These are phyloP conservation scores for Pinna nobilis DNA, from an alignment of 1,140 invertebrate species.

Conservation along the genomic window DNA sequence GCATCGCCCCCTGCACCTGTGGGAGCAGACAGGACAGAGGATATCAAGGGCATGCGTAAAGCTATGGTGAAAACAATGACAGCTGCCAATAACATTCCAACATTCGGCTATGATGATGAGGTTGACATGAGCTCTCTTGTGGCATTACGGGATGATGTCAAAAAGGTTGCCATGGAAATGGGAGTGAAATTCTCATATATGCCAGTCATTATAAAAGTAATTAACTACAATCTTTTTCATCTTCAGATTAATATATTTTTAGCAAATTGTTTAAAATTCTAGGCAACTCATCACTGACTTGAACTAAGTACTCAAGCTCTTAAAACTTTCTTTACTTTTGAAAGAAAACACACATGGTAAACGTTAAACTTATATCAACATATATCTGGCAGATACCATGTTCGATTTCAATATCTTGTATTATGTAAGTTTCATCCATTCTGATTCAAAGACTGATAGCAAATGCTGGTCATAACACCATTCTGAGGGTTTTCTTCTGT, in stretches of 20 bases:
- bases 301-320: neutral
- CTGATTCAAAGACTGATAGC: too few relatives aligned
- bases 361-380: too few relatives aligned
- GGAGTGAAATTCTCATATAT: constrained; percentile 92
- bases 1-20: constrained; percentile 36
- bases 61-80: constrained; percentile 99
- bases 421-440: too few relatives aligned
- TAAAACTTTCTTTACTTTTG: too few relatives aligned
- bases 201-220: constrained; percentile 95
- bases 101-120: constrained; percentile 78
- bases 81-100: constrained; percentile 82
- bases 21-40: constrained; percentile 70
- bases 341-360: too few relatives aligned
- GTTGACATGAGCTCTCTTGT: constrained; percentile 86
- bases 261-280: neutral
- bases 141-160: constrained; percentile 81
- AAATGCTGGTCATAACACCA: too few relatives aligned
- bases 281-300: neutral
- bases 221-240: neutral
- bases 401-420: too few relatives aligned
- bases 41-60: constrained; percentile 85
- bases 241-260: neutral
- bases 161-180: constrained; percentile 79
- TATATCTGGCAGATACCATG: too few relatives aligned
- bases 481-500: too few relatives aligned